These are phyloP conservation scores for Pristis pectinata DNA, from an alignment of 2,797 vertebrate genomes.

Conservation along the genomic window DNA sequence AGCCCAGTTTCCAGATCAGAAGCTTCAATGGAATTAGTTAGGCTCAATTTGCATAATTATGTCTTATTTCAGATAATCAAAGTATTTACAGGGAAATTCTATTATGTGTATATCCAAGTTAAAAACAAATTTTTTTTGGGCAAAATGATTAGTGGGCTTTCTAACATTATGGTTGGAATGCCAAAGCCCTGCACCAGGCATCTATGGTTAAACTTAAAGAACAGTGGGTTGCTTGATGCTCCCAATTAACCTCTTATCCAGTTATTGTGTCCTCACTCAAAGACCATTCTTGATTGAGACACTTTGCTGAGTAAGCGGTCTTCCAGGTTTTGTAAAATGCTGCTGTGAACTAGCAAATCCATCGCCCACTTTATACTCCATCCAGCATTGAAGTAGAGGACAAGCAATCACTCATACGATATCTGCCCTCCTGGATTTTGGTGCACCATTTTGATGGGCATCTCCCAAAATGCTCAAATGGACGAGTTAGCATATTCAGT, in stretches of 20 bases:
- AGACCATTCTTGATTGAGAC: background rate
- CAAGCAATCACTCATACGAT: background rate
- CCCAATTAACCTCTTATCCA: background rate
- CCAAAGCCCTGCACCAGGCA: no score
- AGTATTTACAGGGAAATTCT: background rate
- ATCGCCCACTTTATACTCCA: background rate
- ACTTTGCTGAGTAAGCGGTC: background rate
- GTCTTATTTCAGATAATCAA: background rate
- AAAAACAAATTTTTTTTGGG: no score
- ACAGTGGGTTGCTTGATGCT: background rate
- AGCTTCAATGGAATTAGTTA: background rate
- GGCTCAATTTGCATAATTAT: background rate
- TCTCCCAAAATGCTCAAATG: background rate
- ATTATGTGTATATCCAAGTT: background rate
- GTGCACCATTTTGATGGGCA: background rate
- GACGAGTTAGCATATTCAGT: no score
- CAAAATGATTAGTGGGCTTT: no score
- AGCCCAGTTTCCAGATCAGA: no score
- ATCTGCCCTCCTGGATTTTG: background rate
- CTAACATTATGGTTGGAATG: no score
- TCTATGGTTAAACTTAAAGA: background rate
- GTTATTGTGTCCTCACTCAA: background rate
- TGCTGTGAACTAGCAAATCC: background rate
- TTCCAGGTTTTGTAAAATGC: background rate
- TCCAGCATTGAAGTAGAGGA: background rate